Evolutionary conservation across 2,888 invertebrate genomes (phyloP).

Genomic region (Alviniconcha strummeri): DNA sequence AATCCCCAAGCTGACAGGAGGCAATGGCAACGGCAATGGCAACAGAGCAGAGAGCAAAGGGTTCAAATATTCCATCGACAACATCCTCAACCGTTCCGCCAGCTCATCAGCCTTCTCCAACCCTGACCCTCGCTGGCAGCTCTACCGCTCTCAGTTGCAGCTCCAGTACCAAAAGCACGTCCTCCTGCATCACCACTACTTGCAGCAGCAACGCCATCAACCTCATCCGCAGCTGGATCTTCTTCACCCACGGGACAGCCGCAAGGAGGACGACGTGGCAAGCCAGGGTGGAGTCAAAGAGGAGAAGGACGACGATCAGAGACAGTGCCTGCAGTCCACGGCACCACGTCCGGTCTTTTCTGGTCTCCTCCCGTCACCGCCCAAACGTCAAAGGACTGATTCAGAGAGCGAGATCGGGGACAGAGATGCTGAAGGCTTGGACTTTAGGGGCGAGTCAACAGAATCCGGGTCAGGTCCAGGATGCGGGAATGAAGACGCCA

Average conservation of each 20-base stretch:
- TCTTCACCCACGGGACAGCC: not conserved
- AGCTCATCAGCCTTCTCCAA: not conserved
- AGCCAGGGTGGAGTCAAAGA: not conserved
- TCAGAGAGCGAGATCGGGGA: not conserved
- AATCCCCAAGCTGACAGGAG: not conserved
- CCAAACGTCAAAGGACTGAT: not conserved
- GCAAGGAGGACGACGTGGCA: not conserved
- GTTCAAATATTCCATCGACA: conserved; percentile 35
- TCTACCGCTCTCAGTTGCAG: conserved; percentile 10
- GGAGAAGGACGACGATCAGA: not conserved
- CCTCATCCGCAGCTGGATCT: not conserved
- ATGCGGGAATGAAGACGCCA: not conserved
- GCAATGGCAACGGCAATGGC: not conserved
- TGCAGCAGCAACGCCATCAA: not conserved
- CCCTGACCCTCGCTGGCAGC: not conserved
- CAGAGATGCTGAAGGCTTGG: too few relatives aligned
- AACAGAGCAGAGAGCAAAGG: not conserved
- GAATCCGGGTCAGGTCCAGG: too few relatives aligned
- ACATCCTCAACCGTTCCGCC: conserved; percentile 20
- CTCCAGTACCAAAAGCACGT: conserved; percentile 7
- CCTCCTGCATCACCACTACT: not conserved
- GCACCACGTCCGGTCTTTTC: too few relatives aligned
- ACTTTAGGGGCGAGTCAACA: too few relatives aligned
- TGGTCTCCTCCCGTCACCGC: too few relatives aligned
- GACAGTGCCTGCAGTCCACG: too few relatives aligned